phyloP scores from a whole-genome alignment of 2,888 invertebrate genomes.

The Papilio protenor region DNA sequence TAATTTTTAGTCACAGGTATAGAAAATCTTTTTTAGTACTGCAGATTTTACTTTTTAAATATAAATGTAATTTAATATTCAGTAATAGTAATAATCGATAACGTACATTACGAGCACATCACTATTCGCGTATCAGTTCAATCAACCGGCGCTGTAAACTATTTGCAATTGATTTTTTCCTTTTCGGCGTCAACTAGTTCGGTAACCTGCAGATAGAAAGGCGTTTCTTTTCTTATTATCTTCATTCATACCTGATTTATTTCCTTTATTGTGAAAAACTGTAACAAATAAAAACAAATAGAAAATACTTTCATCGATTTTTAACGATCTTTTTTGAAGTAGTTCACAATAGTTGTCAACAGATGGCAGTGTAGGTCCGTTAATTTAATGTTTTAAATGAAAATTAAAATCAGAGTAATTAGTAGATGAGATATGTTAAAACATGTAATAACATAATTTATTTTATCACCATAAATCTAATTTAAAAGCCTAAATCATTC shows the following conservation, averaged over 20 bases:
- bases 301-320: background rate
- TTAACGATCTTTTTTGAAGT: background rate
- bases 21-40: too few relatives aligned
- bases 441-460: background rate
- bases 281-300: too few relatives aligned
- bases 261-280: background rate
- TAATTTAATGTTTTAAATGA: background rate
- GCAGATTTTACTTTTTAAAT: too few relatives aligned
- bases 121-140: conserved; percentile 19
- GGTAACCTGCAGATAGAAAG: conserved; percentile 1
- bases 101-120: background rate
- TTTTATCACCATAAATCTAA: background rate
- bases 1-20: too few relatives aligned
- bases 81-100: background rate
- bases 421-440: background rate
- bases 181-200: conserved; percentile 8
- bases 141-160: conserved; percentile 12
- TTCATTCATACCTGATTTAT: background rate
- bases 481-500: background rate
- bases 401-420: background rate
- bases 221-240: background rate
- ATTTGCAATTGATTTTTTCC: conserved; percentile 11
- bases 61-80: background rate
- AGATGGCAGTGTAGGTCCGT: background rate
- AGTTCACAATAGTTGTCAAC: conserved; percentile 6